These are phyloP conservation scores for Troides aeacus DNA, from an alignment of 2,888 invertebrate species.

Conservation along the genomic window DNA sequence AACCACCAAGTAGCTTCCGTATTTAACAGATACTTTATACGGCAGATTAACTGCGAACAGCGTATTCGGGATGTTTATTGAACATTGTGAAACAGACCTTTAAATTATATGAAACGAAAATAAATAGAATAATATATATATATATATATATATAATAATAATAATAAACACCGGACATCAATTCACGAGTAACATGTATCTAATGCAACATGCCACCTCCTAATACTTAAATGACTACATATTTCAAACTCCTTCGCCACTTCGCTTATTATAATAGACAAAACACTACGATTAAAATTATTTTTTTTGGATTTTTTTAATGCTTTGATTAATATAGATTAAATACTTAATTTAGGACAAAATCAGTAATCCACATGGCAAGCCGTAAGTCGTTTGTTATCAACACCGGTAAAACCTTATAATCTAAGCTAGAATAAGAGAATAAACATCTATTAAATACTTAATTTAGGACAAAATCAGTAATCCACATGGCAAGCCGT, in stretches of 20 bases:
- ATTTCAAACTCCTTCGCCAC: no score
- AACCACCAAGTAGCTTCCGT: no score
- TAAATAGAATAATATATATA: not conserved
- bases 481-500: not conserved
- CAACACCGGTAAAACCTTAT: not conserved
- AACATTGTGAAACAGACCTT: no score
- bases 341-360: not conserved
- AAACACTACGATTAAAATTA: constrained; percentile 23
- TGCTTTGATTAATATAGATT: not conserved
- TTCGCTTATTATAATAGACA: no score
- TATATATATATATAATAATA: not conserved
- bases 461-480: no score
- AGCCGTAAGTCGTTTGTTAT: not conserved
- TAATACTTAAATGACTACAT: no score
- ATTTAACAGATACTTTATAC: no score
- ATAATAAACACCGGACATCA: not conserved
- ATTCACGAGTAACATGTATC: no score
- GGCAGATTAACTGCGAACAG: no score
- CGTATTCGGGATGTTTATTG: no score
- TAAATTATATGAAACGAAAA: no score
- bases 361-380: not conserved
- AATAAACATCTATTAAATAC: not conserved
- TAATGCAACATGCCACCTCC: no score
- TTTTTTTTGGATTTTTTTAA: constrained; percentile 6
- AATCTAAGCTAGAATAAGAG: not conserved